Conservation (phyloP, 2,888 invertebrate species). For the Chromoteleia sp. region DNA sequence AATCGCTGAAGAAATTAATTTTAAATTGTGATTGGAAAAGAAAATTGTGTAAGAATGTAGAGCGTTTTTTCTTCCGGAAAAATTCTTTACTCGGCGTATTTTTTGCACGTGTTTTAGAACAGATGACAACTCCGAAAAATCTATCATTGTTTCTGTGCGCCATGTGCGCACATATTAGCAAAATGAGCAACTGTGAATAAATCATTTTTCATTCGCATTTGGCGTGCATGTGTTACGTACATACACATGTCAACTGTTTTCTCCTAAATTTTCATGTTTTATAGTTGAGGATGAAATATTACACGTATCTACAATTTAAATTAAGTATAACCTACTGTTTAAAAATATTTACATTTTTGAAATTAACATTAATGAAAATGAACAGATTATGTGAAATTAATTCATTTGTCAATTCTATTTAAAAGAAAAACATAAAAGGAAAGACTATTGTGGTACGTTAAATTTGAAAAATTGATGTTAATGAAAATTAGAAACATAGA, state of each 20-base stretch:
- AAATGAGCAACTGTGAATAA: neutral
- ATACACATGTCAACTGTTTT: neutral
- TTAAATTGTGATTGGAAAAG: neutral
- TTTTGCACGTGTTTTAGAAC: slow-evolving; percentile 27
- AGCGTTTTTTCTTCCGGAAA: slow-evolving; percentile 1
- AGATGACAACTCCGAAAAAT: neutral
- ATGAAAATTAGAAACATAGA: no score
- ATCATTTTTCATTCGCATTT: slow-evolving; percentile 11
- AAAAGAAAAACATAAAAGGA: no score
- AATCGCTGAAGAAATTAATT: neutral
- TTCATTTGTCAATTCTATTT: no score
- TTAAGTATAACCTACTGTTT: no score
- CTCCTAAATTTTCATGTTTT: neutral
- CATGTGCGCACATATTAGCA: slow-evolving; percentile 4
- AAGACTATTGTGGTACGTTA: no score
- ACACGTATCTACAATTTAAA: no score
- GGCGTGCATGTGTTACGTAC: slow-evolving; percentile 1
- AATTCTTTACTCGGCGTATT: neutral
- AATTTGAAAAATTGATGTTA: no score
- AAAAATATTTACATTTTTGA: no score
- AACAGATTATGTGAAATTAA: no score
- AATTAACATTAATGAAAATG: no score
- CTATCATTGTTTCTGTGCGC: slow-evolving; percentile 8
- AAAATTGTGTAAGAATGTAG: slow-evolving; percentile 6
- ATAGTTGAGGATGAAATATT: no score